Percentiles rank a stretch among this genome's conserved stretches.
Conservation (phyloP, 2,888 invertebrate species). For the Hypercompe scribonia region DNA sequence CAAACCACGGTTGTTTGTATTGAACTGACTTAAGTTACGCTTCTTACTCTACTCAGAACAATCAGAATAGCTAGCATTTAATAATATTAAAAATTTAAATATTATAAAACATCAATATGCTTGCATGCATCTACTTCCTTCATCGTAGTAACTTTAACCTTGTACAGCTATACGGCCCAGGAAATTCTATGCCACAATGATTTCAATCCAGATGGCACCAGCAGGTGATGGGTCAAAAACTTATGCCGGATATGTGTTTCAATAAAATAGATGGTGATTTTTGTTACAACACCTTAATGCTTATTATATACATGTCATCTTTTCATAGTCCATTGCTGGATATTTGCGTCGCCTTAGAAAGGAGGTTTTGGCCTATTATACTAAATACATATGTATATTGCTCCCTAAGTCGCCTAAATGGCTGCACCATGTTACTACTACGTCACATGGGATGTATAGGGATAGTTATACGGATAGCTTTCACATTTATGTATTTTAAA, state of each 20-base stretch:
- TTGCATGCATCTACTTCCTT: conserved; percentile 5
- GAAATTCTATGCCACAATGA: conserved; percentile 12
- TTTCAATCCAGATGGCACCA: conserved; percentile 8
- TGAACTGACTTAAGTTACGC: conserved; percentile 24
- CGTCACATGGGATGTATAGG: too few relatives aligned
- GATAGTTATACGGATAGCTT: too few relatives aligned
- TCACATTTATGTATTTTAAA: too few relatives aligned
- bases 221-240: conserved; percentile 10
- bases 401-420: too few relatives aligned
- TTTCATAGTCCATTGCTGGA: too few relatives aligned
- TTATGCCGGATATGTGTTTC: background rate
- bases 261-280: background rate
- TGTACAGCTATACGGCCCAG: conserved; percentile 4
- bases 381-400: too few relatives aligned
- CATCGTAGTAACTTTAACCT: background rate
- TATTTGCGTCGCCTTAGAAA: too few relatives aligned
- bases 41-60: background rate
- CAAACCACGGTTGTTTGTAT: conserved; percentile 21
- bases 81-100: background rate
- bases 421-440: too few relatives aligned
- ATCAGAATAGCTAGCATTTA: background rate
- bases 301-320: too few relatives aligned
- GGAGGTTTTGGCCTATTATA: too few relatives aligned
- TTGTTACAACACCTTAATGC: background rate
- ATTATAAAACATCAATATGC: background rate